A percentile compares a stretch with the other conserved stretches of the same genome.
Evolutionary conservation across 2,888 invertebrate species (phyloP).

Genomic region (Eustalomyia histrio): DNA sequence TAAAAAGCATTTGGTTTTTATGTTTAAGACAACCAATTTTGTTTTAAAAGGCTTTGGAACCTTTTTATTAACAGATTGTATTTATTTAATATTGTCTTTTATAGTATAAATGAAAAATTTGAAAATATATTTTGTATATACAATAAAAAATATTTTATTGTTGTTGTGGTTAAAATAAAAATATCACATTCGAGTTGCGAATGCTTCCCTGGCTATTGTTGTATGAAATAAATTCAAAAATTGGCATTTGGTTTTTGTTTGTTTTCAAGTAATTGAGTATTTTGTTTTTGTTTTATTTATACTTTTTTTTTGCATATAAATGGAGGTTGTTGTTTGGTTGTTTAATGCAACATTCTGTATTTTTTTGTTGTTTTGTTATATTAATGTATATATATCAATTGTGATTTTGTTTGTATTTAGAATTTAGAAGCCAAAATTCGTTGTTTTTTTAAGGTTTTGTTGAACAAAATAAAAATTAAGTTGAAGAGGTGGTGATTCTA

Average conservation of each 20-base stretch:
- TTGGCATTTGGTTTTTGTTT: slow-evolving; percentile 69
- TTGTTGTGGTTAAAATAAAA: slow-evolving; percentile 71
- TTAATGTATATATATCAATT: slow-evolving; percentile 75
- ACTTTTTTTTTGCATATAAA: slow-evolving; percentile 50
- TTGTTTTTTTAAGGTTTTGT: slow-evolving; percentile 15
- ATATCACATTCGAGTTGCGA: slow-evolving; percentile 79
- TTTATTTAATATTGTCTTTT: slow-evolving; percentile 47
- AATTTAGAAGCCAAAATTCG: slow-evolving; percentile 64
- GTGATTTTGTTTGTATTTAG: slow-evolving; percentile 72
- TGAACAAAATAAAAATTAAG: slow-evolving; percentile 22
- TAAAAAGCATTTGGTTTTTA: slow-evolving; percentile 37
- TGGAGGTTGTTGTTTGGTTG: slow-evolving; percentile 68
- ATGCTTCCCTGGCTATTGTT: slow-evolving; percentile 80
- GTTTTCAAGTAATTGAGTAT: slow-evolving; percentile 65
- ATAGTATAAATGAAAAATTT: slow-evolving; percentile 39
- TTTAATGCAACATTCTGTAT: slow-evolving; percentile 63
- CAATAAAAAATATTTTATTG: slow-evolving; percentile 69
- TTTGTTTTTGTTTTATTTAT: slow-evolving; percentile 38
- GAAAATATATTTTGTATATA: slow-evolving; percentile 66
- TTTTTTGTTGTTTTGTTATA: slow-evolving; percentile 47
- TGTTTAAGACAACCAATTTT: slow-evolving; percentile 60
- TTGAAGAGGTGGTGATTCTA: background rate
- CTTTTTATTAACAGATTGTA: slow-evolving; percentile 4
- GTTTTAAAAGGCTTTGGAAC: slow-evolving; percentile 44
- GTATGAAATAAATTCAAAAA: slow-evolving; percentile 76